Percentiles rank a stretch among this genome's conserved stretches.
Evolutionary conservation across 2,888 invertebrate genomes (phyloP).

Genomic region (Erebia ligea): DNA sequence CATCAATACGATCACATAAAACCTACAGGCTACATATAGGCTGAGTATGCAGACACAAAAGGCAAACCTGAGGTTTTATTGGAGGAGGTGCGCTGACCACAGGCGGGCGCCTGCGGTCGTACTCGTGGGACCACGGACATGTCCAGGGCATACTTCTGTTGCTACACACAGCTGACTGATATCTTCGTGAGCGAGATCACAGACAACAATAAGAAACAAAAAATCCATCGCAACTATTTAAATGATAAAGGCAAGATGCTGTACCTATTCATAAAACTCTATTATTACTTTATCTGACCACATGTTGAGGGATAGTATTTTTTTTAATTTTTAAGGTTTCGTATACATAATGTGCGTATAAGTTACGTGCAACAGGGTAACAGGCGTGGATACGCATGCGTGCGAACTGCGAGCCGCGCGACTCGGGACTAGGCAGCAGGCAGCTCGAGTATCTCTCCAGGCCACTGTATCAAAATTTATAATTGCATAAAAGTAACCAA

Average conservation of each 20-base stretch:
- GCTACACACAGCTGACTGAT: slow-evolving; percentile 53
- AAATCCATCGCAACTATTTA: background rate
- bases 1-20: slow-evolving; percentile 13
- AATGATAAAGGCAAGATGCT: background rate
- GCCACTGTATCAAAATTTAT: slow-evolving; percentile 27
- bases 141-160: slow-evolving; percentile 68
- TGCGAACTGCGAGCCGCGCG: slow-evolving; percentile 63
- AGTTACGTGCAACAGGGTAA: slow-evolving; percentile 61
- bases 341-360: background rate
- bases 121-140: slow-evolving; percentile 77
- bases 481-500: slow-evolving; percentile 32
- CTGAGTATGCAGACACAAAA: slow-evolving; percentile 29
- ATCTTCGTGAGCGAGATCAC: slow-evolving; percentile 23
- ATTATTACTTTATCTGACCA: background rate
- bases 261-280: background rate
- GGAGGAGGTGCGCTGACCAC: slow-evolving; percentile 66
- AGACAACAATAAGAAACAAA: background rate
- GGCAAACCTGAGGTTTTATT: slow-evolving; percentile 65
- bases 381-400: slow-evolving; percentile 58
- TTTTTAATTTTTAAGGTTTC: slow-evolving; percentile 4
- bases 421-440: slow-evolving; percentile 59
- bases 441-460: slow-evolving; percentile 32
- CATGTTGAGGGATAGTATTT: too few species aligned
- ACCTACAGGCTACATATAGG: background rate
- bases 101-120: slow-evolving; percentile 63